phyloP scores from a whole-genome alignment of 2,797 vertebrate species.

The Agapornis canus region DNA sequence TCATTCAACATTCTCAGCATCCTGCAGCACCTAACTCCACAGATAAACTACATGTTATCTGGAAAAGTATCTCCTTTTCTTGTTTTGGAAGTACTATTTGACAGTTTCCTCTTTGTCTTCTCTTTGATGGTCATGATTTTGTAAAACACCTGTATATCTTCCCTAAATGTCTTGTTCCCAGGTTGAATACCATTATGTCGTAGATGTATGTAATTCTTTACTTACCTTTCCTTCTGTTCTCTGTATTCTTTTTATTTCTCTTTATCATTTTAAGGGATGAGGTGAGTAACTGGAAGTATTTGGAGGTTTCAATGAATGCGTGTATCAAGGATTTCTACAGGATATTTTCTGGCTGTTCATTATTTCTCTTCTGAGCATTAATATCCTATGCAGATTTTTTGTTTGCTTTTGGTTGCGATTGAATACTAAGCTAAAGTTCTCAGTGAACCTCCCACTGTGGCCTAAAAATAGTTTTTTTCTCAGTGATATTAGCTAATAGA shows the following conservation, averaged over 20 bases:
- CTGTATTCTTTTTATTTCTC: background rate
- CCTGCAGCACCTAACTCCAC: background rate
- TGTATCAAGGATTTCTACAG: background rate
- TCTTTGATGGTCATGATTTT: background rate
- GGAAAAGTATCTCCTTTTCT: background rate
- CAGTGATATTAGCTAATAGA: background rate
- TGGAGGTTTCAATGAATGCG: background rate
- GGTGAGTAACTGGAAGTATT: background rate
- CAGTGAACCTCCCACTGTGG: background rate
- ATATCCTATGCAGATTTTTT: background rate
- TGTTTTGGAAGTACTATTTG: background rate
- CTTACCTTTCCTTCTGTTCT: background rate
- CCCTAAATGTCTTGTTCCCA: background rate
- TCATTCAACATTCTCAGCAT: background rate
- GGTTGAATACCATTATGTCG: background rate
- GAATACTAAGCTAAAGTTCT: background rate
- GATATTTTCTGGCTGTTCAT: background rate
- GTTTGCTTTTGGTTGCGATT: background rate
- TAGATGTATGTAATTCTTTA: background rate
- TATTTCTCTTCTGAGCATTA: background rate
- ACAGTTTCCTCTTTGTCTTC: background rate
- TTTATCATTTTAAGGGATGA: background rate
- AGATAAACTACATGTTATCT: background rate
- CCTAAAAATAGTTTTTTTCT: background rate
- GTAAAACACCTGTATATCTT: background rate